These are phyloP conservation scores for Aphyosemion australe DNA, from an alignment of 2,113 vertebrate species.

Conservation along the genomic window DNA sequence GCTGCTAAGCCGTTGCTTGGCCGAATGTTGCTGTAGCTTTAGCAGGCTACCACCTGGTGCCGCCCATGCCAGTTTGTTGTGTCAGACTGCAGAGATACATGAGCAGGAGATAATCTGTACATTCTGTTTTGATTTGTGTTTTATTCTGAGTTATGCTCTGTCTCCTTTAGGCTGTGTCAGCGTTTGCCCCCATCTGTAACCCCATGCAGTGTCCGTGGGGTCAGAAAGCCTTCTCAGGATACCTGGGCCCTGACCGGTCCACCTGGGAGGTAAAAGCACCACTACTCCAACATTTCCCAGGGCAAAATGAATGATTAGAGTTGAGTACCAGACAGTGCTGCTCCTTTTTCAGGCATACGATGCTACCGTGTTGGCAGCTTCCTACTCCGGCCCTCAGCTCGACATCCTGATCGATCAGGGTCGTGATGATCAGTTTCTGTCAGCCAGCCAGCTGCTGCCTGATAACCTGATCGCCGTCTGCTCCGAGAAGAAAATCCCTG, in stretches of 20 bases:
- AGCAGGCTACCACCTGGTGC: too few species aligned
- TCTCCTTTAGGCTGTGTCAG: constrained; percentile 45
- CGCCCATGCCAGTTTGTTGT: too few species aligned
- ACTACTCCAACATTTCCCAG: not conserved
- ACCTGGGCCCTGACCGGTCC: constrained; percentile 87
- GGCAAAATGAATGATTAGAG: too few species aligned
- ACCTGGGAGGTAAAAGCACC: constrained; percentile 89
- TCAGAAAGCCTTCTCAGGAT: constrained; percentile 92
- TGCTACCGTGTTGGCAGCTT: constrained; percentile 84
- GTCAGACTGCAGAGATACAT: too few species aligned
- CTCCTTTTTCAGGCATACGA: constrained; percentile 82
- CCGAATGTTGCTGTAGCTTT: too few species aligned
- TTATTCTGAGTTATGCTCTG: not conserved
- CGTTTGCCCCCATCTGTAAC: constrained; percentile 96
- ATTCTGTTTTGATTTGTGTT: too few species aligned
- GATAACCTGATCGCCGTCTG: constrained; percentile 95
- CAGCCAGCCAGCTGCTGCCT: constrained; percentile 89
- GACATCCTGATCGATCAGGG: constrained; percentile 97
- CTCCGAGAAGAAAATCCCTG: constrained; percentile 89
- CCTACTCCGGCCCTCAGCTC: constrained; percentile 84
- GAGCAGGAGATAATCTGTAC: too few species aligned
- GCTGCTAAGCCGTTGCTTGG: too few species aligned
- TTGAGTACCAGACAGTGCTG: not conserved
- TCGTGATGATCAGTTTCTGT: constrained; percentile 93
- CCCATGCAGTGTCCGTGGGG: constrained; percentile 94